These are phyloP conservation scores for Pherbina coryleti DNA, from an alignment of 2,888 invertebrate genomes.

Conservation along the genomic window DNA sequence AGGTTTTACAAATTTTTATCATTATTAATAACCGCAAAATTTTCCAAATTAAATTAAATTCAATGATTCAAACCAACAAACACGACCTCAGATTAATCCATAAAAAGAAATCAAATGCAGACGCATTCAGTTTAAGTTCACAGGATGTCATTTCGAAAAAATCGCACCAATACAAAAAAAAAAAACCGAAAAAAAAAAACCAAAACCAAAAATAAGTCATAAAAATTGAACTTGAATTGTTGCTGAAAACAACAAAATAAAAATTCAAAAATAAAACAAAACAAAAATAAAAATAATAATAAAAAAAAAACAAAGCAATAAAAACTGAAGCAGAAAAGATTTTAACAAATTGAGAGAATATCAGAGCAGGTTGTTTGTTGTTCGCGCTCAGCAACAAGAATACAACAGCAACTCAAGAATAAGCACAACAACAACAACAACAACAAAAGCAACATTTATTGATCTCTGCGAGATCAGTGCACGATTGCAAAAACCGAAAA, in stretches of 20 bases:
- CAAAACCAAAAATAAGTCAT: constrained; percentile 15
- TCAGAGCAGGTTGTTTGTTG: constrained; percentile 18
- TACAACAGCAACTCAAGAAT: background rate
- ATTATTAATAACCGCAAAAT: no score
- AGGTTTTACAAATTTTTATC: no score
- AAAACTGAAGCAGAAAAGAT: constrained; percentile 16
- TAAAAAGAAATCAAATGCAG: background rate
- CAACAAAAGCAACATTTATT: constrained; percentile 34
- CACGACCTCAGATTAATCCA: background rate
- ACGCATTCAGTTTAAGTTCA: background rate
- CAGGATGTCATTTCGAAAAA: constrained; percentile 22
- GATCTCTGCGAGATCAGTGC: constrained; percentile 24
- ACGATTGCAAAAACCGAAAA: constrained; percentile 19
- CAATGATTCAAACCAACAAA: background rate
- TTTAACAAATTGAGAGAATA: constrained; percentile 2
- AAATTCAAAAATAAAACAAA: background rate
- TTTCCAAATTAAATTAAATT: no score
- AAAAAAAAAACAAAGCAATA: background rate
- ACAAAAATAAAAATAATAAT: background rate
- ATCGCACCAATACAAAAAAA: background rate
- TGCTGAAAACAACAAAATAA: background rate
- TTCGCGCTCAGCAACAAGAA: constrained; percentile 8
- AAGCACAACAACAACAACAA: constrained; percentile 20
- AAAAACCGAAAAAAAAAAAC: no score
- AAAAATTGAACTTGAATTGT: constrained; percentile 26